Base-by-base conservation (phyloP, 2,797 vertebrate genomes). In the Erethizon dorsatum region DNA sequence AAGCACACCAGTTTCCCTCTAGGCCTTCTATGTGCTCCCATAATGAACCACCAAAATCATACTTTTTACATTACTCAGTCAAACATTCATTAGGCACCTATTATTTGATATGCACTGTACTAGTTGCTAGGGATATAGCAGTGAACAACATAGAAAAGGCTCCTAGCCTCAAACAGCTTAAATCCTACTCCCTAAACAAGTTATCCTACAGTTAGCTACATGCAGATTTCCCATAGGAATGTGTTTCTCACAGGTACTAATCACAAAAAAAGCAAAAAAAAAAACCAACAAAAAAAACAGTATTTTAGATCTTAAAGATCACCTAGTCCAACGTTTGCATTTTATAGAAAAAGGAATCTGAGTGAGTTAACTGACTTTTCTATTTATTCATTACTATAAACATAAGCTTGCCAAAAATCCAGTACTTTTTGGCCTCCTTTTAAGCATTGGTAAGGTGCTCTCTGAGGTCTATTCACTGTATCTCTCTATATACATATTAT, bases 221-320 rank as follows among this genome's bases (percentile, higher is more conserved):
- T 78, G 54, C n/a, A 80, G 87, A 91, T 92, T 92, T 95, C 83
- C 56, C 65, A 86, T 6, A 52, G 82, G 24, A 94, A 37, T 80
- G 31, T 91, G 69, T 80, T 95, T 94, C 84, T 94, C 75, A 95
- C 8, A 86, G 56, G 86, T 47, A 95, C 31, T 88, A 56, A 93
- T n/a, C 14, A 71, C 22, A 41, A 94, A 96, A 67, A 18, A 93
- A 50, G 92, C 37, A 97, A 1, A 41, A 41, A 41, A 41, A 41
- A 41, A 41, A 41, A 41, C 37, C 2, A 41, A 41, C 37, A 41
- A 41, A 41, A 41, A 41, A 18, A n/a, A 18, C 6, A 37, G 12
- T 47, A 95, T 92, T 95, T 96, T 89, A 93, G 15, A 88, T 69
- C 78, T 84, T 91, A 95, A 96, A 96, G 59, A 96, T 85, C 82